Percentiles rank a stretch among this genome's conserved stretches.
Evolutionary conservation across 1,140 invertebrate genomes (phyloP).

Genomic region (Arctopsyche grandis): DNA sequence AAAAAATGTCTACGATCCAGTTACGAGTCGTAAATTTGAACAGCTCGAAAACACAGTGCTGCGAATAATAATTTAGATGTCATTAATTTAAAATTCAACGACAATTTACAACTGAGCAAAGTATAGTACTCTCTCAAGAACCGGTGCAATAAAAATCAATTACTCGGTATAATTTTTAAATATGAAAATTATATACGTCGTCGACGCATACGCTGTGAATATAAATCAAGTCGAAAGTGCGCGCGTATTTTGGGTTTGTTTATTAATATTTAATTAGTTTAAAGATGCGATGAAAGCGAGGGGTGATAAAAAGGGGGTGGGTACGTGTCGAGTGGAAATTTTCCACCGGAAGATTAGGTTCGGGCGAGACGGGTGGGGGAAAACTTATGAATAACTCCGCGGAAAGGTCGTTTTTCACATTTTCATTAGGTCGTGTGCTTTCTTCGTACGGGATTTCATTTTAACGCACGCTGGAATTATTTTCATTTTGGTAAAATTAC

Average conservation of each 20-base stretch:
- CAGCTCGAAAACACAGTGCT: slow-evolving; percentile 13
- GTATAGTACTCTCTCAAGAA: not conserved
- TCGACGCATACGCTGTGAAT: not conserved
- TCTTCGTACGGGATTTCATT: too few relatives aligned
- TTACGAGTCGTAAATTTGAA: slow-evolving; percentile 17
- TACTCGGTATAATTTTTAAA: slow-evolving; percentile 21
- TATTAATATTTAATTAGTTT: too few relatives aligned
- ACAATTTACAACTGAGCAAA: not conserved
- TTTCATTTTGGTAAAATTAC: too few relatives aligned
- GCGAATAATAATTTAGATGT: slow-evolving; percentile 2
- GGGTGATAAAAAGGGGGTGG: not conserved
- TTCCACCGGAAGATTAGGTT: not conserved
- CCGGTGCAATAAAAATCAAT: slow-evolving; percentile 29
- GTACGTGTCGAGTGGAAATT: slow-evolving; percentile 1
- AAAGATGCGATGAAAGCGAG: not conserved
- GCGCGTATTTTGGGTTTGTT: too few relatives aligned
- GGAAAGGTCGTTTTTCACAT: slow-evolving; percentile 11
- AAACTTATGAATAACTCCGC: not conserved
- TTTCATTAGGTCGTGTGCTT: not conserved
- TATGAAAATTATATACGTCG: slow-evolving; percentile 28
- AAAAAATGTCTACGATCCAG: not conserved
- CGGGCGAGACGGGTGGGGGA: not conserved
- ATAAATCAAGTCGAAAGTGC: not conserved
- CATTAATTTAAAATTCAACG: slow-evolving; percentile 18
- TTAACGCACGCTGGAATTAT: too few relatives aligned